These are phyloP conservation scores for Oenanthe melanoleuca DNA, from an alignment of 2,113 vertebrate species.

Conservation along the genomic window DNA sequence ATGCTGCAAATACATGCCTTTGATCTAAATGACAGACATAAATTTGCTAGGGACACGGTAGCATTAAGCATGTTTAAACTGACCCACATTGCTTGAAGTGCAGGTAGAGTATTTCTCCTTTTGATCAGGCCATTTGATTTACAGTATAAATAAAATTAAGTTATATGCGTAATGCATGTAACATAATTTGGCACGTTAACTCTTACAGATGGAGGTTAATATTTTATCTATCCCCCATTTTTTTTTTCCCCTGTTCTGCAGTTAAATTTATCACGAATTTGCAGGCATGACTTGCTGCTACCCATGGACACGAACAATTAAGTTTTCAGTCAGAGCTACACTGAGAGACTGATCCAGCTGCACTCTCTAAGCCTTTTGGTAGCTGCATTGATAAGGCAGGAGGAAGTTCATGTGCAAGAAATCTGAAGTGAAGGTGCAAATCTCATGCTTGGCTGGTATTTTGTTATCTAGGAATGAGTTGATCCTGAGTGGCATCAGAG, in stretches of 20 bases:
- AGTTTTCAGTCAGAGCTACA: conserved; percentile 56
- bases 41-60: conserved; percentile 51
- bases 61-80: conserved; percentile 65
- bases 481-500: conserved; percentile 53
- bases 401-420: conserved; percentile 52
- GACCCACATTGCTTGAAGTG: conserved; percentile 55
- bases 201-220: conserved; percentile 54
- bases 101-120: conserved; percentile 59
- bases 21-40: conserved; percentile 74
- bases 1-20: conserved; percentile 58
- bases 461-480: conserved; percentile 60
- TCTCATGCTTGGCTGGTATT: conserved; percentile 53
- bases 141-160: conserved; percentile 62
- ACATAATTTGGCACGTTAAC: conserved; percentile 58
- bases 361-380: conserved; percentile 56
- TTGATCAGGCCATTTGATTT: conserved; percentile 61
- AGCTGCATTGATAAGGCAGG: conserved; percentile 61
- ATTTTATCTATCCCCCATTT: conserved; percentile 65
- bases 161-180: conserved; percentile 26
- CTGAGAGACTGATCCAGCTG: conserved; percentile 32
- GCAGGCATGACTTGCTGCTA: conserved; percentile 64
- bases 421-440: conserved; percentile 71
- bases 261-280: conserved; percentile 66
- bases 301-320: conserved; percentile 58
- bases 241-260: conserved; percentile 1